Percentiles rank a stretch among this genome's conserved stretches.
phyloP scores from a whole-genome alignment of 2,113 vertebrate genomes.

The Pristiophorus japonicus region DNA sequence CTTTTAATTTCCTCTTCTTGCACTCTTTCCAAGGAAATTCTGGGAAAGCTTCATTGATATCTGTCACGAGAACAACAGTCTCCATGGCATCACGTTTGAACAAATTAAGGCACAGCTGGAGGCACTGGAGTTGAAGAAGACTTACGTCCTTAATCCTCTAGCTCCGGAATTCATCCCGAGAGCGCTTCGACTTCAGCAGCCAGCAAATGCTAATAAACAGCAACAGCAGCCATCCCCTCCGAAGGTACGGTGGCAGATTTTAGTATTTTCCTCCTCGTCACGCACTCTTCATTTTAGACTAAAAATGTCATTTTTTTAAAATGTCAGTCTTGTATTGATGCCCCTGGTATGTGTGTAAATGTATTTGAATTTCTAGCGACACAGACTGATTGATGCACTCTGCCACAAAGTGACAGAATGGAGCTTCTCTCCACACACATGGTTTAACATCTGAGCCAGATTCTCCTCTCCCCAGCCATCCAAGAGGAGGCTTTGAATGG shows the following conservation, averaged over 20 bases:
- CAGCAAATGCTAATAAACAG: slow-evolving; percentile 62
- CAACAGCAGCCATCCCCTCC: slow-evolving; percentile 79
- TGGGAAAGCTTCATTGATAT: slow-evolving; percentile 97
- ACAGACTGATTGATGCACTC: neutral
- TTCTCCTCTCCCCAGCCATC: neutral
- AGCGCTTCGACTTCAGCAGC: slow-evolving; percentile 77
- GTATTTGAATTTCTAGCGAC: neutral
- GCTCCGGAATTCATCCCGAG: slow-evolving; percentile 96
- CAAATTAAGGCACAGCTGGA: slow-evolving; percentile 96
- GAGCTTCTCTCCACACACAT: neutral
- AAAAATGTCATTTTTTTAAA: neutral
- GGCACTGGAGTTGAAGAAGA: slow-evolving; percentile 97
- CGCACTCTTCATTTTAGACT: neutral
- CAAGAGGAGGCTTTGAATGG: neutral
- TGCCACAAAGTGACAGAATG: neutral
- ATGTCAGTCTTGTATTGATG: neutral
- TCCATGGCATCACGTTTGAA: slow-evolving; percentile 95
- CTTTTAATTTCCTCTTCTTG: neutral
- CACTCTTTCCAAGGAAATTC: slow-evolving; percentile 73
- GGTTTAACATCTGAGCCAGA: neutral
- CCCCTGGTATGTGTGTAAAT: neutral
- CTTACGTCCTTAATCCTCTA: slow-evolving; percentile 92
- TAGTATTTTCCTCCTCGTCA: neutral
- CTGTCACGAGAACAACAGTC: slow-evolving; percentile 88
- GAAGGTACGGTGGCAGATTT: slow-evolving; percentile 62